Base-by-base conservation (phyloP, 2,888 invertebrate genomes). In the Sinhomidia bicolor region DNA sequence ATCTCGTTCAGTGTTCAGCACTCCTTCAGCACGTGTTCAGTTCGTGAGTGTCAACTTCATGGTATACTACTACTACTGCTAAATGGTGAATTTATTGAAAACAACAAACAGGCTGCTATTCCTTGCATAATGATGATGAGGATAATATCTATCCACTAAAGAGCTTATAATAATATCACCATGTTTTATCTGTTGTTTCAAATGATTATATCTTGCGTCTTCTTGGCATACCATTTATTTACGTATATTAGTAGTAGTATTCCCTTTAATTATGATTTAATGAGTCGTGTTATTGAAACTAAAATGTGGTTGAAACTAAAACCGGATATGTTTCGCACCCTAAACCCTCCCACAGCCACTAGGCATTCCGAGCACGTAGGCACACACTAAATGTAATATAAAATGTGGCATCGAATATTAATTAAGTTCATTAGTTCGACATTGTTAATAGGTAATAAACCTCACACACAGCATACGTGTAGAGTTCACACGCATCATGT, bases 21-120 rank as follows among this genome's bases (percentile, higher is more conserved):
- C 71, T 68, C 41, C 71, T 20, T 71, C n/a, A 29, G 51, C 74
- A 74, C 74, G 74, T 74, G 74, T 74, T 1, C 7, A 26, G 23
- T 51, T 51, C 74, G 29, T 51, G 74, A 74, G 20, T 71, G 23
- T 74, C 74, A 51, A 26, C 32, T 17, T 68, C 68, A 20, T 51
- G 14, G n/a, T n/a, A 51, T 3, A n/a, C 51, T 51, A 6, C 51
- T 51, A 14, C 4, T 32, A 68, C 68, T 17, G n/a, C n/a, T 29
- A 62, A 26, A 26, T 29, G 12, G 14, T 29, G 57, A 23, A 23
- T 29, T 14, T 29, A 14, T 29, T 62, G 26, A 29, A 26, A 47
- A 12, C 10, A 47, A 47, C 10, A 47, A 47, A 14, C 29, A 26
- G 26, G 14, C 29, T 29, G 62, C 29, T 5, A 14, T 14, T 29